These are phyloP conservation scores for Lithophane leautieri DNA, from an alignment of 2,888 invertebrate genomes.

Conservation along the genomic window DNA sequence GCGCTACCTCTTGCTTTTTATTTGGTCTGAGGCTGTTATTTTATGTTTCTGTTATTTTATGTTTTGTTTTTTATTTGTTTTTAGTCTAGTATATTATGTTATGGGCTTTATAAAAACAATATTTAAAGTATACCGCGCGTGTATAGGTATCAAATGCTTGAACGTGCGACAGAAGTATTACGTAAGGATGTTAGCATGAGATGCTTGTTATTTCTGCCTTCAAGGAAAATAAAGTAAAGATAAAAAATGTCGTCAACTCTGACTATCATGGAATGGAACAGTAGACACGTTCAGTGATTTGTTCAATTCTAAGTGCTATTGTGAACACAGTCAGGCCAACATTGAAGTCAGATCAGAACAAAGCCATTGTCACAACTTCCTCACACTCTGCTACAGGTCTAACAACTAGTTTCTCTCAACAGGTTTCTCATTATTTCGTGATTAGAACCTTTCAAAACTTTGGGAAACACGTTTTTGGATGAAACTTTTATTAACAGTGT, in stretches of 20 bases:
- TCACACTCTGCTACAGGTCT: constrained; percentile 26
- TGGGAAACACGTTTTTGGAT: constrained; percentile 31
- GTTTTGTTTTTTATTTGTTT: neutral
- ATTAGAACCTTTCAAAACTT: constrained; percentile 43
- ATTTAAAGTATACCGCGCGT: no score
- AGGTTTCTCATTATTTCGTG: constrained; percentile 34
- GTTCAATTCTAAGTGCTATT: constrained; percentile 14
- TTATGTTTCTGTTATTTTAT: neutral
- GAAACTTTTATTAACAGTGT: constrained; percentile 46
- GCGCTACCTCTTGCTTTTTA: no score
- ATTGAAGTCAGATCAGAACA: constrained; percentile 38
- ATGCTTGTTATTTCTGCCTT: no score
- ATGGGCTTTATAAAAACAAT: neutral
- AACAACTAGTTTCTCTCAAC: constrained; percentile 26
- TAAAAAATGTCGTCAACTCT: neutral
- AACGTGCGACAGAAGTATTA: neutral
- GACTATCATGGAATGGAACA: neutral
- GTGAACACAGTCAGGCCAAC: constrained; percentile 2
- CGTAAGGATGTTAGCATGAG: no score
- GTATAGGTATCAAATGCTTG: neutral
- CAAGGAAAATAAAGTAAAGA: neutral
- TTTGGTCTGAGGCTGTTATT: no score
- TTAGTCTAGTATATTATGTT: neutral
- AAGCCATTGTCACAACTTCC: constrained; percentile 32
- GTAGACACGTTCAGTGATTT: neutral